Evolutionary conservation across 2,113 vertebrate species (phyloP).

Genomic region (Cephalopterus ornatus): DNA sequence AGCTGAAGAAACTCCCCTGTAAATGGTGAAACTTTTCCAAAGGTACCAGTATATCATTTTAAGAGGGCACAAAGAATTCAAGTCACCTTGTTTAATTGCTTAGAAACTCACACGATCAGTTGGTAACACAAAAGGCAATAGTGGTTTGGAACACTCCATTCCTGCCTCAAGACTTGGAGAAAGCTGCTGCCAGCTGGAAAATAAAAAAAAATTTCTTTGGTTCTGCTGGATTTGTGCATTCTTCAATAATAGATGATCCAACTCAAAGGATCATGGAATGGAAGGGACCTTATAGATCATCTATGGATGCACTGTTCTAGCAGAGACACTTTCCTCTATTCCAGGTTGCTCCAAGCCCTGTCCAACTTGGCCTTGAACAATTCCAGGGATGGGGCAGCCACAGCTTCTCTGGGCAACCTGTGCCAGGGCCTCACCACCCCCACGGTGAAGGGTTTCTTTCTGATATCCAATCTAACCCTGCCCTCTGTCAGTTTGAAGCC

Average conservation of each 20-base stretch:
- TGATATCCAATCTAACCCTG: background rate
- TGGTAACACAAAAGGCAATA: background rate
- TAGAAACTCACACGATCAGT: background rate
- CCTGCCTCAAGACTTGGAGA: background rate
- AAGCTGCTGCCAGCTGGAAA: background rate
- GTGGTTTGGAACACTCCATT: background rate
- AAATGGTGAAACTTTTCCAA: background rate
- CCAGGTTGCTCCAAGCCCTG: background rate
- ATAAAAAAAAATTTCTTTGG: background rate
- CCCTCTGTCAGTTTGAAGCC: no score
- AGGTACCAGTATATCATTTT: no score
- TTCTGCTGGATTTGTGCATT: background rate
- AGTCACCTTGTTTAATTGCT: background rate
- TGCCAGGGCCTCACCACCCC: background rate
- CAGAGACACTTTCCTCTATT: background rate
- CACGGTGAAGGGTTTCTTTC: background rate
- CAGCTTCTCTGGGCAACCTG: background rate
- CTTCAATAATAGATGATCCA: background rate
- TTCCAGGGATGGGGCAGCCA: background rate
- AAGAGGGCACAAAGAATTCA: background rate
- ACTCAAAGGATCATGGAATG: background rate
- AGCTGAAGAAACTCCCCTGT: background rate
- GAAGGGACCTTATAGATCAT: background rate
- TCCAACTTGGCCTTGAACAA: background rate
- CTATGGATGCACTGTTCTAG: background rate